These are phyloP conservation scores for Lamellibrachia satsuma DNA, from an alignment of 2,888 invertebrate genomes.

Conservation along the genomic window DNA sequence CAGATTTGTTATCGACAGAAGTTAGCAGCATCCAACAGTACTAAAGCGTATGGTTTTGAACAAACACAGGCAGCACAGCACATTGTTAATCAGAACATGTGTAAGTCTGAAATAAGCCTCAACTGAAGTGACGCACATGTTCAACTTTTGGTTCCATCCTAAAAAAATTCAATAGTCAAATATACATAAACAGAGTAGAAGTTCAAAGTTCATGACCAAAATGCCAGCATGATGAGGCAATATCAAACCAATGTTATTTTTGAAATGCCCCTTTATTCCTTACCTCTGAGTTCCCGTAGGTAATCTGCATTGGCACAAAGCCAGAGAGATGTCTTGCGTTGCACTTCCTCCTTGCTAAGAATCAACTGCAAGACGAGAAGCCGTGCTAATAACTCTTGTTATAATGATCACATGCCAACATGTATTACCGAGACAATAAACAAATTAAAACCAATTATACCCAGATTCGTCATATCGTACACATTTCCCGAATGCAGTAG, in stretches of 20 bases:
- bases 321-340: constrained; percentile 86
- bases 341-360: constrained; percentile 81
- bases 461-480: too few species aligned
- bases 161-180: too few species aligned
- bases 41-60: too few species aligned
- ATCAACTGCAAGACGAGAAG: constrained; percentile 72
- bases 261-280: background rate
- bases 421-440: too few species aligned
- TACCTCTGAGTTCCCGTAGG: constrained; percentile 80
- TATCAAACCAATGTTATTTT: background rate
- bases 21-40: too few species aligned
- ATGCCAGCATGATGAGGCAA: background rate
- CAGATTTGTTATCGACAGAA: too few species aligned
- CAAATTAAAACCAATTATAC: background rate
- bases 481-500: too few species aligned
- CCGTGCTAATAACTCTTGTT: background rate
- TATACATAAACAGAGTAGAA: too few species aligned
- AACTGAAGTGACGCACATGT: background rate
- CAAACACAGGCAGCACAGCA: too few species aligned
- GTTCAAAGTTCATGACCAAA: background rate
- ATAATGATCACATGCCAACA: background rate
- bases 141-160: too few species aligned
- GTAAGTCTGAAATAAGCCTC: background rate
- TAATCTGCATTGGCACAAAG: constrained; percentile 86
- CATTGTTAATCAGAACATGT: background rate